Evolutionary conservation across 2,113 vertebrate species (phyloP).

Genomic region (Corapipo altera): DNA sequence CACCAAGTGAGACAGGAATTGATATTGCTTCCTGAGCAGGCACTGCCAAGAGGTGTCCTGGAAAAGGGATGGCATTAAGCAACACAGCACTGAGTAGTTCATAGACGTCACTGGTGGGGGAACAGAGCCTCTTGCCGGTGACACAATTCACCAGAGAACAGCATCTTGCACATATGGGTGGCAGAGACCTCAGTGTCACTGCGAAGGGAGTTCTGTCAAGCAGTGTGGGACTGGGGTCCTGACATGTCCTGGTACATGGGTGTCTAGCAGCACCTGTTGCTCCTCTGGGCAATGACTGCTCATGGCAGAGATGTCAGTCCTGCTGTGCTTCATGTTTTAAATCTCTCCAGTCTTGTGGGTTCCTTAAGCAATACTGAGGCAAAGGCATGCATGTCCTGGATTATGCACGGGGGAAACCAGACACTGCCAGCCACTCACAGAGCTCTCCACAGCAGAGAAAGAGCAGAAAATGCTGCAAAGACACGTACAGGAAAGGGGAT

Average conservation of each 20-base stretch:
- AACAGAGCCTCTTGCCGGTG: background rate
- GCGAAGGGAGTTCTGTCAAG: background rate
- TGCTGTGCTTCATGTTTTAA: background rate
- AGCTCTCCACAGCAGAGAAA: background rate
- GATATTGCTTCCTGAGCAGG: background rate
- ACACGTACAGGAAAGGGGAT: background rate
- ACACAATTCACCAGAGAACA: background rate
- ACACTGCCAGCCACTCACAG: background rate
- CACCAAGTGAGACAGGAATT: background rate
- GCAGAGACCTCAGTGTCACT: background rate
- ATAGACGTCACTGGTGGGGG: background rate
- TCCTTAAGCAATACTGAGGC: background rate
- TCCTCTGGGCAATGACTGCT: background rate
- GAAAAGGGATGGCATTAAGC: background rate
- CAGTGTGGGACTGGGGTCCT: background rate
- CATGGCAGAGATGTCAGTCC: background rate
- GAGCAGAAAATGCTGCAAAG: background rate
- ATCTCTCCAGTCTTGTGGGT: background rate
- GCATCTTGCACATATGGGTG: background rate
- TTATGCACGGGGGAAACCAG: background rate
- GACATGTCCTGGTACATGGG: rapidly evolving
- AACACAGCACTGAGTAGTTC: background rate
- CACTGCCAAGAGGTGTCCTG: rapidly evolving
- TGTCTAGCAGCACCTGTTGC: background rate
- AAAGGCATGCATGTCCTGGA: background rate